These are phyloP conservation scores for Strix uralensis DNA, from an alignment of 2,113 vertebrate species.

Conservation along the genomic window DNA sequence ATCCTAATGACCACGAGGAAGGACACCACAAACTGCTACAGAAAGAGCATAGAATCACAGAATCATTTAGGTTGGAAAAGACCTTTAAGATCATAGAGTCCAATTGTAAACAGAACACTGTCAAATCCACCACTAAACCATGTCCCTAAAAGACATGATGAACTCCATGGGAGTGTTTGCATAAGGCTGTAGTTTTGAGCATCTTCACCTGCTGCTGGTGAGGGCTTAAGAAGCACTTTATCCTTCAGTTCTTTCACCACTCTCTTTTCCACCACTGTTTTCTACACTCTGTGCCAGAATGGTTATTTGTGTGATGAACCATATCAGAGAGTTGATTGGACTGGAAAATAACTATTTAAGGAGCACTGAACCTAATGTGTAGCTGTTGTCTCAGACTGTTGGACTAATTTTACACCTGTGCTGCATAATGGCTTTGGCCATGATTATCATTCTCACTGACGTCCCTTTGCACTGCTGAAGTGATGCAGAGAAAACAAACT, in stretches of 20 bases:
- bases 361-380: not conserved
- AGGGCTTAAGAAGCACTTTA: not conserved
- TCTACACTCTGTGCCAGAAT: not conserved
- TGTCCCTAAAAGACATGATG: not conserved
- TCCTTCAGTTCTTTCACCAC: not conserved
- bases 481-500: not conserved
- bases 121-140: not conserved
- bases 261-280: not conserved
- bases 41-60: not conserved
- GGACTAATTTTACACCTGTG: not conserved
- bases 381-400: not conserved
- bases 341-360: not conserved
- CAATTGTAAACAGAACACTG: not conserved
- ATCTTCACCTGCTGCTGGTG: not conserved
- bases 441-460: not conserved
- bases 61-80: not conserved
- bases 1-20: not conserved
- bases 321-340: not conserved
- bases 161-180: not conserved
- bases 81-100: not conserved
- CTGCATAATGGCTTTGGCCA: not conserved
- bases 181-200: not conserved
- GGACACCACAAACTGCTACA: not conserved
- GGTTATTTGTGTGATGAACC: not conserved
- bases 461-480: not conserved